Evolutionary conservation across 53 echinoderm and acorn worm species (phyloP).

Genomic region (Hippasteria phrygiana): DNA sequence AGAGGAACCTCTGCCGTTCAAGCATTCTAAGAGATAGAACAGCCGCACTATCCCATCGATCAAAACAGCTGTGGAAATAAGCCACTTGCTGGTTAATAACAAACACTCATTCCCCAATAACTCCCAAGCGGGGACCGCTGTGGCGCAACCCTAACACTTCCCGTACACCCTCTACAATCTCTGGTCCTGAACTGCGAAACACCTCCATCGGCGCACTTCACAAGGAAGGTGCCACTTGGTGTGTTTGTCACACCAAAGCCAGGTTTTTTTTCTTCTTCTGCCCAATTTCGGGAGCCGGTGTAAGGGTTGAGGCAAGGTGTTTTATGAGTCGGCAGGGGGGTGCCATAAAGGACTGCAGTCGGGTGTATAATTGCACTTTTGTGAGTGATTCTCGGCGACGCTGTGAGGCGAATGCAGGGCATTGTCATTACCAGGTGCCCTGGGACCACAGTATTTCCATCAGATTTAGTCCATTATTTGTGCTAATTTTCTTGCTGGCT

Average conservation of each 20-base stretch:
- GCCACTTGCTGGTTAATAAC: conserved; percentile 50
- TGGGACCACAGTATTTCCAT: conserved; percentile 26
- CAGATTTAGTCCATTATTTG: conserved; percentile 49
- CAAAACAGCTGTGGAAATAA: conserved; percentile 65
- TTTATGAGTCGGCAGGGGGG: conserved; percentile 39
- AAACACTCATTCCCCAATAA: conserved; percentile 58
- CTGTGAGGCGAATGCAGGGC: conserved; percentile 37
- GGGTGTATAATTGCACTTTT: conserved; percentile 68
- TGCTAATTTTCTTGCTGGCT: not conserved
- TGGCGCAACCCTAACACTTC: conserved; percentile 46
- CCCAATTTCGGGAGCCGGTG: conserved; percentile 18
- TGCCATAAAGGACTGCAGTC: conserved; percentile 40
- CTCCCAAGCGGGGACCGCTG: conserved; percentile 34
- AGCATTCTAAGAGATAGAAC: conserved; percentile 34
- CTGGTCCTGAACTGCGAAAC: conserved; percentile 50
- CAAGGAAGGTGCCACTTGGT: conserved; percentile 46
- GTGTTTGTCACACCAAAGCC: conserved; percentile 64
- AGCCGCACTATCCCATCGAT: conserved; percentile 32
- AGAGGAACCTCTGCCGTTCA: conserved; percentile 29
- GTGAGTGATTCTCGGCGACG: conserved; percentile 27
- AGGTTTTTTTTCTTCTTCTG: conserved; percentile 14
- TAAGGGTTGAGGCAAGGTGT: conserved; percentile 44
- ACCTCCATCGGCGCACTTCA: conserved; percentile 52
- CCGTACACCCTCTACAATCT: conserved; percentile 42
- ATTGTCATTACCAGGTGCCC: conserved; percentile 60